A percentile compares a stretch with the other conserved stretches of the same genome.
Evolutionary conservation across 2,797 vertebrate genomes (phyloP).

Genomic region (Bradypodion ventrale): DNA sequence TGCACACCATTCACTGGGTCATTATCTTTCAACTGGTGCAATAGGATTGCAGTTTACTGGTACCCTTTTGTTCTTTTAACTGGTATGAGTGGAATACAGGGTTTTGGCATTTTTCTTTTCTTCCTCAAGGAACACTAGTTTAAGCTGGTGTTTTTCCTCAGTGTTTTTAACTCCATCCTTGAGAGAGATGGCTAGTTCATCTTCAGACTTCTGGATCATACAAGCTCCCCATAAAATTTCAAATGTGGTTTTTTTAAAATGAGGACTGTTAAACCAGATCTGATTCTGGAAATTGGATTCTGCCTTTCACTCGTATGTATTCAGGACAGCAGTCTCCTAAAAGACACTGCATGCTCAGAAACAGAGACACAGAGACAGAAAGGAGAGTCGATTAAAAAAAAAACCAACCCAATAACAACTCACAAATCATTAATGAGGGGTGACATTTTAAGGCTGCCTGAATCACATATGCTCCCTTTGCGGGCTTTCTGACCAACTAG

Average conservation of each 20-base stretch:
- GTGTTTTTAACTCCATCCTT: not conserved
- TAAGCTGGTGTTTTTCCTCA: not conserved
- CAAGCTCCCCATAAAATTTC: not conserved
- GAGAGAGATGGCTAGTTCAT: not conserved
- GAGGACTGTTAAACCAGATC: not conserved
- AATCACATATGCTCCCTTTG: not conserved
- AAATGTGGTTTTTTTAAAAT: not conserved
- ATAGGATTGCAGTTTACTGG: not conserved
- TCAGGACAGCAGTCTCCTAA: not conserved
- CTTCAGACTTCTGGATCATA: not conserved
- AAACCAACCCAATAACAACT: not conserved
- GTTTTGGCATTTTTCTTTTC: not conserved
- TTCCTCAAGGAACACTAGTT: not conserved
- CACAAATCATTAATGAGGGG: slow-evolving; percentile 13
- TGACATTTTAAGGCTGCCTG: not conserved
- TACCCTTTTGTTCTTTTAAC: not conserved
- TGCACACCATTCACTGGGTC: too few species aligned
- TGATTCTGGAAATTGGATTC: not conserved
- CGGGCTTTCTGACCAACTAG: not conserved
- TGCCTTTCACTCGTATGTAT: not conserved
- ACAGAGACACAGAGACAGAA: not conserved
- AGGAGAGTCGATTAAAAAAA: not conserved
- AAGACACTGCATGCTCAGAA: too few species aligned
- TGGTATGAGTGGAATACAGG: not conserved
- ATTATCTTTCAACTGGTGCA: not conserved